Conservation (phyloP, 2,113 vertebrate species). For the Columba janthina region DNA sequence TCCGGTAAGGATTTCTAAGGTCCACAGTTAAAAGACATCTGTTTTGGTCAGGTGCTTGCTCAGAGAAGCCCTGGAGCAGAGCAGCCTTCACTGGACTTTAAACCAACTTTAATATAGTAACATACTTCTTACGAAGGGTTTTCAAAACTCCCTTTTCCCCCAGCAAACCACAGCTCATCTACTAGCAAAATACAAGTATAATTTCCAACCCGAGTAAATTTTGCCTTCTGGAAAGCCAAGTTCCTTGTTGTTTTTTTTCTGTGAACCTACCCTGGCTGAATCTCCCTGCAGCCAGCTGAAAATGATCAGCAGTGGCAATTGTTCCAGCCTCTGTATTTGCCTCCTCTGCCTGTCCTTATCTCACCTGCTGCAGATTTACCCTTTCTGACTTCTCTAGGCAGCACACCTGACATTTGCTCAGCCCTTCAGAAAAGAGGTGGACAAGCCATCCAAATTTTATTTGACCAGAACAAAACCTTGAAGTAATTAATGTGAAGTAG, state of each 20-base stretch:
- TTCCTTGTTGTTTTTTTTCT: neutral
- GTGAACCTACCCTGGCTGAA: neutral
- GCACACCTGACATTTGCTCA: neutral
- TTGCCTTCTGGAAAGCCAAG: neutral
- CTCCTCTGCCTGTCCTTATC: neutral
- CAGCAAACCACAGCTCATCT: neutral
- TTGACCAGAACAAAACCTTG: conserved; percentile 45
- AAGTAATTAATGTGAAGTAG: conserved; percentile 58
- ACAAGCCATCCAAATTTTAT: conserved; percentile 26
- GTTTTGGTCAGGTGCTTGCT: neutral
- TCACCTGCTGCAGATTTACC: neutral
- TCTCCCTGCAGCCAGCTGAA: neutral
- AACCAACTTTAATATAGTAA: neutral
- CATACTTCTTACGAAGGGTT: neutral
- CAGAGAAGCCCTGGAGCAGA: neutral
- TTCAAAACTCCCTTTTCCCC: neutral
- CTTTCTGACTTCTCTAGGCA: neutral
- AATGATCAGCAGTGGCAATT: neutral
- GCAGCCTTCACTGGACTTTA: neutral
- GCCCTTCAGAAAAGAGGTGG: conserved; percentile 12
- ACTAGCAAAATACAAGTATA: rapidly evolving
- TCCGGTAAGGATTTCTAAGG: neutral
- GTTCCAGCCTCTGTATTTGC: neutral
- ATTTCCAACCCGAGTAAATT: neutral
- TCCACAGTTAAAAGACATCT: neutral